These are phyloP conservation scores for Xyrauchen texanus DNA, from an alignment of 2,113 vertebrate genomes.

Conservation along the genomic window DNA sequence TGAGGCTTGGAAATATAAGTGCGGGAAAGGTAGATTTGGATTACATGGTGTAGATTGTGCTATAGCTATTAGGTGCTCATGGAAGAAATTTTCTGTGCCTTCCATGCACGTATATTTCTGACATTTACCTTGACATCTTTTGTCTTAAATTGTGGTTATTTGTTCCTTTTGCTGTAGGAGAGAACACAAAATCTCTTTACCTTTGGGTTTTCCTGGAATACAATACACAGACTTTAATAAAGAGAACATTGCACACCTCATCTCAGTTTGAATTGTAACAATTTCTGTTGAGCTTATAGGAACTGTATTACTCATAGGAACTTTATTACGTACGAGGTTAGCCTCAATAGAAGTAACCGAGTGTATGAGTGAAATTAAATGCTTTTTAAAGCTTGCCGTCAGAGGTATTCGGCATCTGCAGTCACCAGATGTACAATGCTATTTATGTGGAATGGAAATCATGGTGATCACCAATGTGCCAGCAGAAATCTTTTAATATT, in stretches of 20 bases:
- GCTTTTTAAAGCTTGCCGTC: slow-evolving; percentile 49
- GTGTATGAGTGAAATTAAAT: slow-evolving; percentile 43
- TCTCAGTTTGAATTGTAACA: slow-evolving; percentile 33
- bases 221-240: no score
- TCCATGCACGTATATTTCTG: slow-evolving; percentile 49
- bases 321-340: slow-evolving; percentile 49
- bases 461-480: slow-evolving; percentile 28
- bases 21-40: slow-evolving; percentile 36
- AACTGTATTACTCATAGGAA: slow-evolving; percentile 46
- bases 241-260: no score
- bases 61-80: slow-evolving; percentile 44
- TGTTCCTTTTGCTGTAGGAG: slow-evolving; percentile 24
- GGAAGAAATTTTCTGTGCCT: slow-evolving; percentile 58
- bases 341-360: slow-evolving; percentile 41
- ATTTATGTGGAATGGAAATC: slow-evolving; percentile 44
- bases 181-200: background rate
- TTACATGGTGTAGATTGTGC: slow-evolving; percentile 58
- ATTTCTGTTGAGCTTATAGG: slow-evolving; percentile 43
- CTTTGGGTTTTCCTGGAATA: slow-evolving; percentile 48
- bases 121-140: slow-evolving; percentile 54
- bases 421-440: slow-evolving; percentile 28
- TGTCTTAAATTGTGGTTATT: slow-evolving; percentile 17
- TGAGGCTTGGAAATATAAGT: slow-evolving; percentile 29
- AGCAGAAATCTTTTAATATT: background rate
- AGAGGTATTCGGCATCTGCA: slow-evolving; percentile 29